Base-by-base conservation (phyloP, 1,140 invertebrate genomes). In the Cephus cinctus region DNA sequence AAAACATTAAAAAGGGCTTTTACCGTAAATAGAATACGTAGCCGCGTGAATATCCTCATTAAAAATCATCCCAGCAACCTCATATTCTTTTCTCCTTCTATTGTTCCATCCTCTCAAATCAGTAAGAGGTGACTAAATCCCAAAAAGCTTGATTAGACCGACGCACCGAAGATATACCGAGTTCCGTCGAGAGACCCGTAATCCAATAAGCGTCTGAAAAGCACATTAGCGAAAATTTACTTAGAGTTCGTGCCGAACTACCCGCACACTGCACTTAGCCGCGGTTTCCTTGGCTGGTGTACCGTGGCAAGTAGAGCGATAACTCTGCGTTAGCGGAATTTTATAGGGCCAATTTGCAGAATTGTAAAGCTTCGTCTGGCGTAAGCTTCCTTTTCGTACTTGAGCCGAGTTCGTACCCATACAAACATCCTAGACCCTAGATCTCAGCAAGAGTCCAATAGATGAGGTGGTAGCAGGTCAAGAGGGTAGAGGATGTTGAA, bases 141-240 rank as follows among this genome's bases (percentile, higher is more conserved):
- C 27, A 12, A 12, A 30, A 12, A 30, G 27, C 27, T 9, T 11
- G 27, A 30, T 12, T 36, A 12, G 34, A 11, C 34, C 19, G 3
- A 12, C 11, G 12, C 34, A 15, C 2, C 11, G 34, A 36, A 36
- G 34, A 36, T 15, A 36, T 36, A 36, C 34, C 19, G 34, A 12
- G 11, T 9, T 15, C 8, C 34, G 8, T 36, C 15, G 27, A 2
- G 34, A n/a, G 9, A 8, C 34, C 8, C 34, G 34, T 36, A 36
- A 36, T 36, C 34, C 19, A 15, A 36, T 36, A 36, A 36, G 15
- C 34, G 34, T 36, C n/a, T 36, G 34, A 36, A 36, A 36, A 18
- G 34, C 34, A 14, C 34, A 36, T 36, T 36, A 36, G 34, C 34
- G 14, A 36, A 36, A 36, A 36, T 36, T 36, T 36, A 36, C 34